These are phyloP conservation scores for Austrofundulus limnaeus DNA, from an alignment of 2,113 vertebrate species.

Conservation along the genomic window DNA sequence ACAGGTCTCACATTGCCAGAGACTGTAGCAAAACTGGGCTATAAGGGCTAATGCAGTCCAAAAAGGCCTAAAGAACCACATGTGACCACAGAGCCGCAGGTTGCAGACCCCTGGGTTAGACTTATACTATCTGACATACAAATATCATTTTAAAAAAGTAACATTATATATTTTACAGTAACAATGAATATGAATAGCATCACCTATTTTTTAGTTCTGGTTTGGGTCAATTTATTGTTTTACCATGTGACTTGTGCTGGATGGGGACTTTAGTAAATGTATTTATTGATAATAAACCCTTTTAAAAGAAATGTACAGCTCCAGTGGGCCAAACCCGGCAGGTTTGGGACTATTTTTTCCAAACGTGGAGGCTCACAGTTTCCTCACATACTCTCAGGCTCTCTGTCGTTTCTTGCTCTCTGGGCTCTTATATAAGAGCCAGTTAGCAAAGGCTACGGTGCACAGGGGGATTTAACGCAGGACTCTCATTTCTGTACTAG, in stretches of 20 bases:
- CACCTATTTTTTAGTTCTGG: no score
- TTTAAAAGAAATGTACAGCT: conserved; percentile 55
- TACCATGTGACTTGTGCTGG: conserved; percentile 12
- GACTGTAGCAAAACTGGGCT: no score
- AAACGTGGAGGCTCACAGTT: conserved; percentile 45
- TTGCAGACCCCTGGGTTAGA: no score
- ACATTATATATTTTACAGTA: no score
- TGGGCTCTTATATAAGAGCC: conserved; percentile 73
- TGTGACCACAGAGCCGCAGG: no score
- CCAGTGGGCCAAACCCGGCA: conserved; percentile 50
- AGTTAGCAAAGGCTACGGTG: conserved; percentile 72
- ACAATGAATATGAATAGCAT: no score
- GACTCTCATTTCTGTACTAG: conserved; percentile 68
- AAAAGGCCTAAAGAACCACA: no score
- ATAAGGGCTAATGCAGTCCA: no score
- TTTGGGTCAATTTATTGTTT: no score
- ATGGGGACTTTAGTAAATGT: conserved; percentile 56
- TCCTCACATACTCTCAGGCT: conserved; percentile 34
- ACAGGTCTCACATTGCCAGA: no score
- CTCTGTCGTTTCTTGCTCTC: conserved; percentile 56
- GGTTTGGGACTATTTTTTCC: conserved; percentile 59
- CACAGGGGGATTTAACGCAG: conserved; percentile 68
- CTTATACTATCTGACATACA: no score
- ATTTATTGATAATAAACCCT: conserved; percentile 71
- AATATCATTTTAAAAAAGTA: no score